phyloP scores from a whole-genome alignment of 1,140 invertebrate genomes.

The Magallana gigas region DNA sequence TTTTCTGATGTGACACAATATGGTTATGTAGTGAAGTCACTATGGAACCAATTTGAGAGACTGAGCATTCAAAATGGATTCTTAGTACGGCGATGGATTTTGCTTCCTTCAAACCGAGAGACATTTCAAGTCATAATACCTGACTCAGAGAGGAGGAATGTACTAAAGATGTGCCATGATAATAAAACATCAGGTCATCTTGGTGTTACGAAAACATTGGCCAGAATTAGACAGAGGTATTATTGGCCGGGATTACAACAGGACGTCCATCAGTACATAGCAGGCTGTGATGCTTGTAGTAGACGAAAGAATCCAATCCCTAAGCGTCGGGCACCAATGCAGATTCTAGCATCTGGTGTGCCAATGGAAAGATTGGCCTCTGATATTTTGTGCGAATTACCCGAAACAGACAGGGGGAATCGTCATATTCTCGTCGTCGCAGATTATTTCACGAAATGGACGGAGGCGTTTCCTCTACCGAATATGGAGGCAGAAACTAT shows the following conservation, averaged over 20 bases:
- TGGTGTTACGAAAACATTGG: no score
- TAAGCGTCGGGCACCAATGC: slow-evolving; percentile 25
- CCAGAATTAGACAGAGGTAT: background rate
- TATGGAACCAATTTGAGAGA: slow-evolving; percentile 36
- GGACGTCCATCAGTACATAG: background rate
- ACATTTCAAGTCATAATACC: slow-evolving; percentile 72
- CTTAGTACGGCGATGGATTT: slow-evolving; percentile 8
- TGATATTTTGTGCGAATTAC: slow-evolving; percentile 36
- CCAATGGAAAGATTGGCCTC: slow-evolving; percentile 33
- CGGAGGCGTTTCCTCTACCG: background rate
- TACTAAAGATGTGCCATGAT: no score
- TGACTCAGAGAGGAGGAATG: background rate
- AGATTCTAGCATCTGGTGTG: background rate
- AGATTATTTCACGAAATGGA: slow-evolving; percentile 17
- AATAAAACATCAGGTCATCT: no score
- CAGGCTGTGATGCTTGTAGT: slow-evolving; percentile 1
- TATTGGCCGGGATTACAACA: slow-evolving; percentile 24
- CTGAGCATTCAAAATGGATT: background rate
- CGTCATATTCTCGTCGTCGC: slow-evolving; percentile 25
- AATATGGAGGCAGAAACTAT: background rate
- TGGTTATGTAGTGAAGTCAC: slow-evolving; percentile 33
- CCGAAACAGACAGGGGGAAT: slow-evolving; percentile 16
- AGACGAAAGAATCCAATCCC: background rate
- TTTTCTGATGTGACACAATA: background rate
- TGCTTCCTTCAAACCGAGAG: slow-evolving; percentile 73